Conservation (phyloP, 2,888 invertebrate species). For the Volucella zonaria region DNA sequence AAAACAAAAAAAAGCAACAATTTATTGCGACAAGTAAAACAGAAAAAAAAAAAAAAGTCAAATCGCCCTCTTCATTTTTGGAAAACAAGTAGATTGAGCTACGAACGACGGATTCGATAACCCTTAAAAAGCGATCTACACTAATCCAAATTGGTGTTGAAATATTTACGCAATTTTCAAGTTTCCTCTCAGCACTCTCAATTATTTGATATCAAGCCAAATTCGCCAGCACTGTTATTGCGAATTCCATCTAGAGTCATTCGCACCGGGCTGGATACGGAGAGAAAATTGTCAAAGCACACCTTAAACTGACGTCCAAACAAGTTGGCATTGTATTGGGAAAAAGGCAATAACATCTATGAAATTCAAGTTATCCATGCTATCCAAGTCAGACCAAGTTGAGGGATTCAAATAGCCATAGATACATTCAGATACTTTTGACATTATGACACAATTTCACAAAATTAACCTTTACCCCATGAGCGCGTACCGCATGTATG, state of each 20-base stretch:
- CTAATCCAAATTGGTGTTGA: background rate
- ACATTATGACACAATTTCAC: background rate
- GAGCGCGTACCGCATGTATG: background rate
- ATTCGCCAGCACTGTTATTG: background rate
- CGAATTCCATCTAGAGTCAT: too few species aligned
- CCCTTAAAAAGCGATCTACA: background rate
- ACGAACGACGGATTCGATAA: slow-evolving; percentile 8
- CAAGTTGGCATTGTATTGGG: too few species aligned
- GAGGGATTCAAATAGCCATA: background rate
- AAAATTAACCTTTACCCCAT: slow-evolving; percentile 24
- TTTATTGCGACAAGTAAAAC: background rate
- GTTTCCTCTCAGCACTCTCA: background rate
- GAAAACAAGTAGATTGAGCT: slow-evolving; percentile 21
- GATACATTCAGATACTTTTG: too few species aligned
- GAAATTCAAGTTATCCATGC: background rate
- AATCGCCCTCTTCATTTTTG: slow-evolving; percentile 8
- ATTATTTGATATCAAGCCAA: slow-evolving; percentile 23
- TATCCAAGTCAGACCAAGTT: background rate
- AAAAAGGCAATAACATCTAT: too few species aligned
- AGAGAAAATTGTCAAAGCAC: too few species aligned
- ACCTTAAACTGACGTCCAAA: too few species aligned
- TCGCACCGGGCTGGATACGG: too few species aligned
- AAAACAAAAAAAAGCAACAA: too few species aligned
- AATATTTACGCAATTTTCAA: slow-evolving; percentile 15
- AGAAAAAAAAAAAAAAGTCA: background rate